Evolutionary conservation across 2,797 vertebrate genomes (phyloP).

Genomic region (Microcaecilia unicolor): DNA sequence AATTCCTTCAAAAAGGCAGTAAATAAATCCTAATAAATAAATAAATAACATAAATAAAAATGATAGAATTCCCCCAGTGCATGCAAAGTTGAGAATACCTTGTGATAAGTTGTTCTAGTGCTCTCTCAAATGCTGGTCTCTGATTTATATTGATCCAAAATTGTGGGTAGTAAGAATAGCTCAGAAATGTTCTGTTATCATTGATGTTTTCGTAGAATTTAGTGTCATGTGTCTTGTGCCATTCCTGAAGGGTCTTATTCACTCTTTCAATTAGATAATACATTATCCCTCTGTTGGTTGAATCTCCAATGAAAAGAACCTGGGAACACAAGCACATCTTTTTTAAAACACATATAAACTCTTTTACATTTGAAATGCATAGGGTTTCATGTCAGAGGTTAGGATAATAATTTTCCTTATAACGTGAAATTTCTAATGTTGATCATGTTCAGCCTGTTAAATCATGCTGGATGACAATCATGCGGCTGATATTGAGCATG

Average conservation of each 20-base stretch:
- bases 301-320: conserved; percentile 92
- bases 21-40: no score
- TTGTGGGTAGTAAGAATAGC: conserved; percentile 90
- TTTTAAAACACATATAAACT: conserved; percentile 5
- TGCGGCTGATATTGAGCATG: no score
- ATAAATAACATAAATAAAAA: no score
- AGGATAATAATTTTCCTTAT: no score
- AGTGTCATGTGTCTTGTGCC: conserved; percentile 79
- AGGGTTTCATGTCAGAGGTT: no score
- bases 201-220: conserved; percentile 78
- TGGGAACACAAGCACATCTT: conserved; percentile 31
- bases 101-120: conserved; percentile 73
- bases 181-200: conserved; percentile 63
- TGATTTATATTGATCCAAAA: conserved; percentile 74
- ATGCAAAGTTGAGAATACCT: conserved; percentile 56
- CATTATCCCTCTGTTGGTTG: conserved; percentile 95
- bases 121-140: conserved; percentile 78
- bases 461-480: no score
- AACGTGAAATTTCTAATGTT: no score
- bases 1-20: no score
- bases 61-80: no score
- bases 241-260: conserved; percentile 79
- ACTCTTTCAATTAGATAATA: conserved; percentile 87
- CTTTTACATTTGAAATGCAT: no score
- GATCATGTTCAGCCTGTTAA: no score